A percentile compares a stretch with the other conserved stretches of the same genome.
These are phyloP conservation scores for Brachymystax lenok DNA, from an alignment of 2,797 vertebrate genomes.

Conservation along the genomic window DNA sequence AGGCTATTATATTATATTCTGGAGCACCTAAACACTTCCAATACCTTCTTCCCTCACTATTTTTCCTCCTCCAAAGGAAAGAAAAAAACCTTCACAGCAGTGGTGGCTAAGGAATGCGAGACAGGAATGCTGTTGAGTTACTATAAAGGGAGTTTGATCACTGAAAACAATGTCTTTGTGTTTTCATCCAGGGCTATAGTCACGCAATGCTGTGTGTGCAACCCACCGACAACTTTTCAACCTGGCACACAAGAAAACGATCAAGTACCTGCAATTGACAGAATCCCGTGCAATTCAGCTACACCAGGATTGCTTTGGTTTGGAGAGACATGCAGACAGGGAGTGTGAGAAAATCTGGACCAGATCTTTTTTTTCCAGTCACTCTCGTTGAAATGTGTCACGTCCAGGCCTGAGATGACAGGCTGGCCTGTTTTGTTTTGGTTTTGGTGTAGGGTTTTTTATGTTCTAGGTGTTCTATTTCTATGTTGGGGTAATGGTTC, in stretches of 20 bases:
- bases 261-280: slow-evolving; percentile 78
- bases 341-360: slow-evolving; percentile 57
- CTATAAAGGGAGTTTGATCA: slow-evolving; percentile 79
- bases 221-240: slow-evolving; percentile 69
- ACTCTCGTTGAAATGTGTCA: neutral
- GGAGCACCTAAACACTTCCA: slow-evolving; percentile 47
- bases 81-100: slow-evolving; percentile 66
- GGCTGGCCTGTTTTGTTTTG: no score
- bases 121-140: slow-evolving; percentile 83
- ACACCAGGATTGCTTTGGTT: slow-evolving; percentile 69
- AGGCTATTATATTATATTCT: neutral
- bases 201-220: slow-evolving; percentile 74
- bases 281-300: slow-evolving; percentile 79
- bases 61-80: slow-evolving; percentile 31
- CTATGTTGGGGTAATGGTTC: no score
- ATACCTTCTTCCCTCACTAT: slow-evolving; percentile 22
- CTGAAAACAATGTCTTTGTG: slow-evolving; percentile 81
- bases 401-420: no score
- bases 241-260: slow-evolving; percentile 68
- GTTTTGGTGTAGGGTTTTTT: no score
- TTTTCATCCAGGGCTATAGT: slow-evolving; percentile 76
- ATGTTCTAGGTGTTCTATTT: no score
- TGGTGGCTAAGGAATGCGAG: slow-evolving; percentile 81
- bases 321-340: slow-evolving; percentile 48
- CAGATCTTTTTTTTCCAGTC: slow-evolving; percentile 40